Conservation (phyloP, 2,797 vertebrate species). For the Chromobotia macracanthus region DNA sequence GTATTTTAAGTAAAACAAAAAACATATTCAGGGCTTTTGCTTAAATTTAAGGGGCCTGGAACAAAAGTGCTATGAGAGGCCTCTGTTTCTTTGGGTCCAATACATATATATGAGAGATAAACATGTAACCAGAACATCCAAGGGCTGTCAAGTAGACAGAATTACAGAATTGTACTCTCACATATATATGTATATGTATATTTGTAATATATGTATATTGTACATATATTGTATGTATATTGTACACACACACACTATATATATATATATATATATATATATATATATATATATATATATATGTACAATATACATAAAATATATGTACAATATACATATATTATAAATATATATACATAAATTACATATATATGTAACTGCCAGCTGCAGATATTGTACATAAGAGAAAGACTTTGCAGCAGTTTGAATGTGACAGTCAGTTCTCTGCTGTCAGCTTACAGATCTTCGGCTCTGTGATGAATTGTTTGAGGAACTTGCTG, state of each 20-base stretch:
- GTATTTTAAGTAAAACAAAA: not conserved
- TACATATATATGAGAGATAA: not conserved
- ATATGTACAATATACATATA: too few species aligned
- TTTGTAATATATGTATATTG: too few species aligned
- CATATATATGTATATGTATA: too few species aligned
- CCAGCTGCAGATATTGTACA: not conserved
- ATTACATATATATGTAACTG: too few species aligned
- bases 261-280: too few species aligned
- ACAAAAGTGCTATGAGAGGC: not conserved
- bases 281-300: too few species aligned
- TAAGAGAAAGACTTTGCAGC: not conserved
- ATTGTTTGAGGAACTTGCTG: not conserved
- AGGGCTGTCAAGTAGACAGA: not conserved
- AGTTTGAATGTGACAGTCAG: conserved; percentile 24
- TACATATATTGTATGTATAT: too few species aligned
- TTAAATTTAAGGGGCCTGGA: not conserved
- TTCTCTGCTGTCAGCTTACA: not conserved
- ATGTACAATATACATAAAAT: too few species aligned
- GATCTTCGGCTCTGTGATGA: conserved; percentile 8
- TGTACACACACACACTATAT: too few species aligned
- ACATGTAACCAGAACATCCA: not conserved
- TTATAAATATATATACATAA: too few species aligned
- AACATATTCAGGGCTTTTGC: not conserved
- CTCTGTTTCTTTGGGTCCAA: not conserved
- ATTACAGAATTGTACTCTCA: too few species aligned